phyloP scores from a whole-genome alignment of 1,140 invertebrate genomes.

The Calycopis cecrops region DNA sequence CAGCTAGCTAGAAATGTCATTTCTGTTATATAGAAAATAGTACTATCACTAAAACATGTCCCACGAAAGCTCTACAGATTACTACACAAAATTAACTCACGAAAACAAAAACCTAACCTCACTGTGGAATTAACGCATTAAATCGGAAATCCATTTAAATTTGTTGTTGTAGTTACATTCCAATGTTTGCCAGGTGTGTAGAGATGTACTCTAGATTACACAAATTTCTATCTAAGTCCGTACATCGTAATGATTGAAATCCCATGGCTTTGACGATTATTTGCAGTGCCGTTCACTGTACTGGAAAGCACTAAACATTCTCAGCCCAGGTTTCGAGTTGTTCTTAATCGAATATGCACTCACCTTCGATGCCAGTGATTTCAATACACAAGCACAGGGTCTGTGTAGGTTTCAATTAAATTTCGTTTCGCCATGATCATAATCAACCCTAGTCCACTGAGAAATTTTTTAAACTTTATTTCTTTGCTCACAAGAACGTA shows the following conservation, averaged over 20 bases:
- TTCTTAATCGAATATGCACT: constrained; percentile 10
- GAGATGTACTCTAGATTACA: neutral
- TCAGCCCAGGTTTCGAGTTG: constrained; percentile 9
- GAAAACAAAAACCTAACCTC: too few relatives aligned
- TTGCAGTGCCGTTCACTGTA: constrained; percentile 7
- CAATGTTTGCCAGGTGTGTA: constrained; percentile 1
- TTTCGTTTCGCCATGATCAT: too few relatives aligned
- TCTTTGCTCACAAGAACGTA: neutral
- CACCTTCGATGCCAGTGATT: constrained; percentile 3
- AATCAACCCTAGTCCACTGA: too few relatives aligned
- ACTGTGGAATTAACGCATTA: neutral
- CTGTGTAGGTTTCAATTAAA: neutral
- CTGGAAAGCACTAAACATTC: constrained; percentile 10
- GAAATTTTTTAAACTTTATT: too few relatives aligned
- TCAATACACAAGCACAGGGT: neutral
- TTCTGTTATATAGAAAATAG: too few relatives aligned
- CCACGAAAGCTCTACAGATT: too few relatives aligned
- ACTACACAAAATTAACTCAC: too few relatives aligned
- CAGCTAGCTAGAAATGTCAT: too few relatives aligned
- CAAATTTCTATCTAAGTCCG: constrained; percentile 1
- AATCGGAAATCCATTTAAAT: constrained; percentile 8
- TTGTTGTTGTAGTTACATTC: constrained; percentile 6
- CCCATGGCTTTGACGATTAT: neutral
- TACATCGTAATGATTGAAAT: constrained; percentile 7
- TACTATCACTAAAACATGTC: too few relatives aligned